Evolutionary conservation across 2,888 invertebrate species (phyloP).

Genomic region (Microctonus hyperodae): DNA sequence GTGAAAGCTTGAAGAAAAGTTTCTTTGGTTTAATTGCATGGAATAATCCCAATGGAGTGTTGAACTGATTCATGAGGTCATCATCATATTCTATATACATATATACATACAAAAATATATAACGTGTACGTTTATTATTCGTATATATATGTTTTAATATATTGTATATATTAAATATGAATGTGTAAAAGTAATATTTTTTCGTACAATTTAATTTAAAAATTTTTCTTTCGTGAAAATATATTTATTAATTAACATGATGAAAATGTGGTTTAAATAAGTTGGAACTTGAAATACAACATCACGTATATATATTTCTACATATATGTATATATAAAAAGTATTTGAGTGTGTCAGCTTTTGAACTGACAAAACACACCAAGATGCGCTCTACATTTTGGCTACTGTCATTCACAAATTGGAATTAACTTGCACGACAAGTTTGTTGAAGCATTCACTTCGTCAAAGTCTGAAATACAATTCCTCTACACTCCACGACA

Average conservation of each 20-base stretch:
- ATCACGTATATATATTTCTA: no score
- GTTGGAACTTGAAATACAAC: no score
- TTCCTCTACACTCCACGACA: background rate
- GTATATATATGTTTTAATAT: no score
- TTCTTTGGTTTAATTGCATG: slow-evolving; percentile 69
- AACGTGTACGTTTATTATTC: background rate
- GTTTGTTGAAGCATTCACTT: slow-evolving; percentile 9
- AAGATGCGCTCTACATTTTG: slow-evolving; percentile 12
- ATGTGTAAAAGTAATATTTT: no score
- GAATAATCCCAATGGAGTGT: slow-evolving; percentile 66
- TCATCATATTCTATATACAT: background rate
- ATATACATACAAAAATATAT: background rate
- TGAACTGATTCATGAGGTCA: slow-evolving; percentile 40
- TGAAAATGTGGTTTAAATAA: no score
- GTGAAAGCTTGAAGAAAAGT: slow-evolving; percentile 64
- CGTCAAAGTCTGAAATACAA: slow-evolving; percentile 5
- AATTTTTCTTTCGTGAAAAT: no score
- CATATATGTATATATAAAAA: background rate
- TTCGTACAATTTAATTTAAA: no score
- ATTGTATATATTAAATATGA: no score
- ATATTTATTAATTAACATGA: no score
- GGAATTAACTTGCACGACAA: slow-evolving; percentile 21
- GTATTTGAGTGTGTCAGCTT: background rate
- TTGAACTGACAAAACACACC: background rate
- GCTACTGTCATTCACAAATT: slow-evolving; percentile 19